Base-by-base conservation (phyloP, 35 echinoderm and acorn worm species). In the Apostichopus californicus region DNA sequence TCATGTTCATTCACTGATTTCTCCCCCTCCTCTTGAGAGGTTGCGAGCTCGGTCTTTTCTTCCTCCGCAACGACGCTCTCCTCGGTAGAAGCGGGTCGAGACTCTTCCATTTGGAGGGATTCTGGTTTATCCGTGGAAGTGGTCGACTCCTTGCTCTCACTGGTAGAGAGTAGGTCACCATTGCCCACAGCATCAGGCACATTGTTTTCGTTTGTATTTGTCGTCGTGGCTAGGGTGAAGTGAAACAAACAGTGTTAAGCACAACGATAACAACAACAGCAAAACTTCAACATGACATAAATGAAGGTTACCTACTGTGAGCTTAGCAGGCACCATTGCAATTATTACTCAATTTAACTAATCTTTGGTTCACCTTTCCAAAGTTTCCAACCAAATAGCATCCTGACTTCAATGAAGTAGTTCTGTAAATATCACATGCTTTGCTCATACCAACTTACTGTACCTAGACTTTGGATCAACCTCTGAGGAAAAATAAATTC, bases 131-230 rank as follows among this genome's bases (percentile, higher is more conserved):
- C 71, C 17, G 20, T 75, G 71, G 71, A 75, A 75, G 71, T 22
- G n/a, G 12, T 20, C 21, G 71, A 75, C 71, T 20, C 71, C n/a
- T 18, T 46, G 71, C 53, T 81, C 81, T 92, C 77, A 81, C 59
- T 53, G 90, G 90, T 92, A 91, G 89, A 77, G 78, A 24, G 56
- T 5, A 15, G 6, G 26, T 77, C 59, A 81, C 77, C 54, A 15
- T 88, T 65, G 55, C 25, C 78, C 75, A 59, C 77, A 55, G 90
- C 22, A 81, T 63, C 78, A 15, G 81, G 75, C 77, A 77, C 90
- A 70, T 92, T 92, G 52, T 92, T 9, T 20, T 70, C 77, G 3
- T 46, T 55, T 18, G 56, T 78, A 4, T 46, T 71, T 18, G 56
- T 78, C 22, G 78, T 56, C 81, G 13, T 65, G 70, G 71, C 54